These are phyloP conservation scores for Sitophilus oryzae DNA, from an alignment of 1,140 invertebrate genomes.

Conservation along the genomic window DNA sequence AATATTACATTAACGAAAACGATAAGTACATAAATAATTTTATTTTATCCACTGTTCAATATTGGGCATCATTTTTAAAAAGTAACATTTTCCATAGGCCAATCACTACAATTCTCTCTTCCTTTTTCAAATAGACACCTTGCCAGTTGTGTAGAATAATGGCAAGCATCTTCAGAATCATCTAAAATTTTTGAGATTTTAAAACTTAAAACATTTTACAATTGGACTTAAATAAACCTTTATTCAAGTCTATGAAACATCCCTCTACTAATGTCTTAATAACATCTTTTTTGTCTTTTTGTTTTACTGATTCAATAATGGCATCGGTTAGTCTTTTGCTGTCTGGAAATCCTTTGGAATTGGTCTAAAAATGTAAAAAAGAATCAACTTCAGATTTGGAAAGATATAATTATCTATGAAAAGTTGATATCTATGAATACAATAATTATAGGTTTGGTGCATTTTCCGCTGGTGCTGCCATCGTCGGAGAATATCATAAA, in stretches of 20 bases:
- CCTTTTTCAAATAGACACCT: slow-evolving; percentile 40
- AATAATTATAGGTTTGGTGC: too few relatives aligned
- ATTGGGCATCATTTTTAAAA: neutral
- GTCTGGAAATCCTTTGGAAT: slow-evolving; percentile 34
- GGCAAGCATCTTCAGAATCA: slow-evolving; percentile 32
- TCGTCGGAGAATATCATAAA: too few relatives aligned
- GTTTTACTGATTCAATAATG: slow-evolving; percentile 29
- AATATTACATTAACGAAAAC: too few relatives aligned
- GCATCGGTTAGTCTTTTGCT: slow-evolving; percentile 30
- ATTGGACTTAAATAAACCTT: slow-evolving; percentile 23
- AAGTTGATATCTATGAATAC: neutral
- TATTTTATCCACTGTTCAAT: too few relatives aligned
- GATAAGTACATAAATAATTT: too few relatives aligned
- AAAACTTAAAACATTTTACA: slow-evolving; percentile 2
- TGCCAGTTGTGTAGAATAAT: slow-evolving; percentile 32
- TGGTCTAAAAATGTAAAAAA: slow-evolving; percentile 27
- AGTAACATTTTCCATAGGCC: slow-evolving; percentile 33
- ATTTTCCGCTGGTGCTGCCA: too few relatives aligned
- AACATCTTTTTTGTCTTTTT: slow-evolving; percentile 36
- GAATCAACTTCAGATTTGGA: neutral
- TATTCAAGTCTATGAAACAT: slow-evolving; percentile 37
- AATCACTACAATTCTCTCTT: slow-evolving; percentile 41
- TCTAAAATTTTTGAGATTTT: slow-evolving; percentile 24
- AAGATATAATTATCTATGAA: neutral
- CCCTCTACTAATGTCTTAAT: slow-evolving; percentile 38